Base-by-base conservation (phyloP, 2,797 vertebrate species). In the Enteromius mattozi region DNA sequence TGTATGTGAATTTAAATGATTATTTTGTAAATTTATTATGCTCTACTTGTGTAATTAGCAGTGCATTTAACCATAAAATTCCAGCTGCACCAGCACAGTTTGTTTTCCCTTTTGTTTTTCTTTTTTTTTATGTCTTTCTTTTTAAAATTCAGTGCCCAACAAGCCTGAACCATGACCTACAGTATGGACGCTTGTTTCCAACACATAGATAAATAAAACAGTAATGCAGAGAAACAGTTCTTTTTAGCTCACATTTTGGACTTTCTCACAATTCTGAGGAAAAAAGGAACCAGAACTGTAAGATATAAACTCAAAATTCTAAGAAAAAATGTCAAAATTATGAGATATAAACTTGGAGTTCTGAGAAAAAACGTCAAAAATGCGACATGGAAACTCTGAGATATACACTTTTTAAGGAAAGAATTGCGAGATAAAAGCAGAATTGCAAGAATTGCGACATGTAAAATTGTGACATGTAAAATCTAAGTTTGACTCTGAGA, bases 111-210 rank as follows among this genome's bases (percentile, higher is more conserved):
- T 68, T 49, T 49, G 14, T 27, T 1, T n/a, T 7, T 47, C n/a
- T 40, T 49, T 49, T n/a, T n/a, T 7, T 47, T 35, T 40, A 17
- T 86, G 81, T 89, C 71, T 78, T 81, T 71, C 40, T 72, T 17
- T 42, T 74, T 49, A n/a, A 40, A 42, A 27, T 17, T 45, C 19
- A 33, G 35, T 47, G 12, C 12, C 37, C 51, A 27, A n/a, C 37
- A 70, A 49, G 63, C 45, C 47, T 79, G 3, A 7, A n/a, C 42
- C 24, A 27, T 63, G 45, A 37, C 63, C 63, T 33, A 45, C 42
- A 45, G 12, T 45, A 66, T 66, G 63, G 61, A 66, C 2, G 30
- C 16, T 65, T 8, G 27, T 65, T 24, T 33, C 30, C 61, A 65
- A 16, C 16, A 33, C 6, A 65, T 27, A 61, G 19, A 56, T 59